phyloP scores from a whole-genome alignment of 92 coral and sea anemone species.

The Paragorgia papillata region DNA sequence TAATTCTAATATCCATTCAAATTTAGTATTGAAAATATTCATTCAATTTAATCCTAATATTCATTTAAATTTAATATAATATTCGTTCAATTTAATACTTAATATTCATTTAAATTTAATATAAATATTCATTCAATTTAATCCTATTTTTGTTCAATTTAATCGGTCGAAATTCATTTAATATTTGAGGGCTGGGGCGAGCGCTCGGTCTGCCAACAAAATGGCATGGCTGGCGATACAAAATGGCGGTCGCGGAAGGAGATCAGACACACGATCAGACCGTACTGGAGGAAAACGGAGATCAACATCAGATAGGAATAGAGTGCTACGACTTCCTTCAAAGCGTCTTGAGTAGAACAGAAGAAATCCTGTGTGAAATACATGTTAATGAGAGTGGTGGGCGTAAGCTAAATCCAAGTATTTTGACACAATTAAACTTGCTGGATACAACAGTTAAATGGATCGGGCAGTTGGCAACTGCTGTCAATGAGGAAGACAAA shows the following conservation, averaged over 20 bases:
- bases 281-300: too few relatives aligned
- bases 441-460: conserved; percentile 52
- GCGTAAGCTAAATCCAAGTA: conserved; percentile 4
- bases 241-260: conserved; percentile 11
- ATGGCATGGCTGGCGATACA: too few relatives aligned
- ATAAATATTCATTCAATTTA: conserved; percentile 13
- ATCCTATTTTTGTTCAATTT: conserved; percentile 14
- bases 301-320: too few relatives aligned
- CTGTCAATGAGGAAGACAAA: conserved; percentile 45
- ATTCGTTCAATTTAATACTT: too few relatives aligned
- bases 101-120: too few relatives aligned
- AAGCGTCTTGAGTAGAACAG: conserved; percentile 45
- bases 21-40: too few relatives aligned
- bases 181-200: conserved; percentile 7
- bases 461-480: conserved; percentile 37
- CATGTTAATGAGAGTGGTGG: background rate
- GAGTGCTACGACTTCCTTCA: conserved; percentile 34
- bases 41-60: too few relatives aligned
- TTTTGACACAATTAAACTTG: conserved; percentile 55
- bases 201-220: conserved; percentile 21
- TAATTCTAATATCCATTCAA: too few relatives aligned
- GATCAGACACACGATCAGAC: too few relatives aligned
- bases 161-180: background rate
- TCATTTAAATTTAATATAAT: too few relatives aligned
- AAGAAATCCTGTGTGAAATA: conserved; percentile 36